Evolutionary conservation across 2,113 vertebrate genomes (phyloP), one percentile per base, ranked within the genome.

Genomic region (Xyrauchen texanus): DNA sequence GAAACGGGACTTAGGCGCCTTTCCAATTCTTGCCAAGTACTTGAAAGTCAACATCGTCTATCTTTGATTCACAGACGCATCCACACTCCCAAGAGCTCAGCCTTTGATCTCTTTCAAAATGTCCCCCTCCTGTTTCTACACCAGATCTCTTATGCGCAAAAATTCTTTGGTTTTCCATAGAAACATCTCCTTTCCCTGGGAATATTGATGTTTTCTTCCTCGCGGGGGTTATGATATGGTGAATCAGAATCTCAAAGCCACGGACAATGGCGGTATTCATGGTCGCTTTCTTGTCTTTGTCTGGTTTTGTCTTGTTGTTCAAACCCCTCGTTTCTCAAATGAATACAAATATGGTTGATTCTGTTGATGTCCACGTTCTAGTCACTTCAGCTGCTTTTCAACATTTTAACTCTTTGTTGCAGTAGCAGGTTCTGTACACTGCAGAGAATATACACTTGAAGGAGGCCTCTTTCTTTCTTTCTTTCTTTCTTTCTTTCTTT

Each of bases 201-300:
- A 94, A 99, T 97, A 98, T 98, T 98, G 95, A 98, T 98, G 97
- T 96, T 96, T 97, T 98, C 96, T 95, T 96, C 96, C 90, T 96
- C 94, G 94, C 95, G 91, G 96, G 97, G 96, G 97, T 97, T 97
- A 97, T 98, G 97, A 98, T 97, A 97, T 97, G 97, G 96, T 98
- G 94, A 97, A 98, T 98, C 97, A 96, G 93, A 95, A 90, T 93
- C 91, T 93, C 92, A 97, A 96, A 95, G 93, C 92, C 92, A 77
- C 75, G 90, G 92, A 98, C 97, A 98, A 98, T 95, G 89, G 90
- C 89, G 80, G 93, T 91, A 95, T 98, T 98, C 95, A 98, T 85
- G 90, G 91, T 87, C 85, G 80, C 71, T 84, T 90, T 91, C 87
- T 90, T 68, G 80, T 78, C 85, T 90, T 91, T 91, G 88, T 91